Evolutionary conservation across 2,888 invertebrate genomes (phyloP), one percentile per base, ranked within the genome.

Genomic region (Pteria penguin): DNA sequence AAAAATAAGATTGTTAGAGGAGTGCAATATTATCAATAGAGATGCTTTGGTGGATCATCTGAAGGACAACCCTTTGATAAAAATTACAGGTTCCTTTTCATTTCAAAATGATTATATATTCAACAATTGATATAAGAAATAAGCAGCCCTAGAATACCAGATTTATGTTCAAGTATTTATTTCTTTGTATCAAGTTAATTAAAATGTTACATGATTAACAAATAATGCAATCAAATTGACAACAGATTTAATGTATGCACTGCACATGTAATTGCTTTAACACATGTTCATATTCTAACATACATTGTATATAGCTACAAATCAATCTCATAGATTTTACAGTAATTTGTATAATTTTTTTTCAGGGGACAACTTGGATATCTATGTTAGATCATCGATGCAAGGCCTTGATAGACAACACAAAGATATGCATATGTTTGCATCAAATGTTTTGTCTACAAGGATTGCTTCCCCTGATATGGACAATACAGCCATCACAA

Each of bases 311-410:
- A n/a, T n/a, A n/a, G n/a, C n/a, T n/a, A n/a, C n/a, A n/a, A n/a
- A n/a, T n/a, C n/a, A n/a, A n/a, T n/a, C n/a, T n/a, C n/a, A n/a
- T 55, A 5, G 8, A 18, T n/a, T 26, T 55, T 55, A 8, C 2
- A 55, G 8, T 24, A 24, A 8, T 2, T 24, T 24, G 26, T 24
- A 55, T 14, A 55, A 2, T 22, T 26, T 55, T 5, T 55, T 69
- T 75, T 14, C 32, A 75, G 75, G 75, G 33, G 75, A 75, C 45
- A 75, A 75, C 69, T 27, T 75, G 32, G 75, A 75, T n/a, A 63
- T 69, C 4, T 68, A 68, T 74, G 74, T 74, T 52, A 61, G 29
- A 27, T 68, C 74, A 61, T 67, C 69, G 32, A 54, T 36, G 14
- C 55, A 65, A 3, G 70, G 57, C 31, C 57, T 54, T 45, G 65